Conservation (phyloP, 2,888 invertebrate genomes). For the Keiferia lycopersicella region DNA sequence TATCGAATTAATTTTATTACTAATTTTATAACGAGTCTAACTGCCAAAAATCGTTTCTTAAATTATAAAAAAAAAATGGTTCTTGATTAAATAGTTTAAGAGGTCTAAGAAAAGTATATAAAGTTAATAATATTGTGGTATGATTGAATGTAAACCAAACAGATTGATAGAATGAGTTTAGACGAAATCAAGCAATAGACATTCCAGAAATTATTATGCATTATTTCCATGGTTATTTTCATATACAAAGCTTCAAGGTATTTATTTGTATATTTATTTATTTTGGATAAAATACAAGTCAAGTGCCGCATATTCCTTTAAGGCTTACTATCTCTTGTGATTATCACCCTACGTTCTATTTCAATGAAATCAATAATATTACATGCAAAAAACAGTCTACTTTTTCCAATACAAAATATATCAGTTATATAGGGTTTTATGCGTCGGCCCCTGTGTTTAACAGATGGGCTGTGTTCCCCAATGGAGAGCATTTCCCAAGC, state of each 20-base stretch:
- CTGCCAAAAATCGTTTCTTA: slow-evolving; percentile 36
- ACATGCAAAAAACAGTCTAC: not conserved
- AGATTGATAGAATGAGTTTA: slow-evolving; percentile 24
- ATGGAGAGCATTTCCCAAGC: too few species aligned
- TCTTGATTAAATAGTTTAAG: slow-evolving; percentile 33
- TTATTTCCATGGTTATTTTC: not conserved
- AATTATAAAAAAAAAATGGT: slow-evolving; percentile 24
- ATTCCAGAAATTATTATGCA: slow-evolving; percentile 44
- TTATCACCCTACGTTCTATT: not conserved
- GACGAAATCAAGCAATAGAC: slow-evolving; percentile 52
- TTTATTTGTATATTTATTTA: too few species aligned
- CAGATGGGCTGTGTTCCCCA: too few species aligned
- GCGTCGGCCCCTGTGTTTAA: too few species aligned
- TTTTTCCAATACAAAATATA: not conserved
- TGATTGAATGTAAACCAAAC: slow-evolving; percentile 1
- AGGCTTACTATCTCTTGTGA: not conserved
- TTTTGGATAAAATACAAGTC: too few species aligned
- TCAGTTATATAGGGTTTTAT: not conserved
- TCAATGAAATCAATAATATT: not conserved
- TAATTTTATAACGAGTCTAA: slow-evolving; percentile 32
- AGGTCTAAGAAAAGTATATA: slow-evolving; percentile 36
- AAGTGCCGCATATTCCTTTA: too few species aligned
- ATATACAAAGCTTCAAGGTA: not conserved
- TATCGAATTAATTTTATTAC: slow-evolving; percentile 23
- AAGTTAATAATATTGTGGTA: slow-evolving; percentile 32